Percentiles rank a stretch among this genome's conserved stretches.
Conservation (phyloP, 1,140 invertebrate species). For the Scaptomyza pallida region DNA sequence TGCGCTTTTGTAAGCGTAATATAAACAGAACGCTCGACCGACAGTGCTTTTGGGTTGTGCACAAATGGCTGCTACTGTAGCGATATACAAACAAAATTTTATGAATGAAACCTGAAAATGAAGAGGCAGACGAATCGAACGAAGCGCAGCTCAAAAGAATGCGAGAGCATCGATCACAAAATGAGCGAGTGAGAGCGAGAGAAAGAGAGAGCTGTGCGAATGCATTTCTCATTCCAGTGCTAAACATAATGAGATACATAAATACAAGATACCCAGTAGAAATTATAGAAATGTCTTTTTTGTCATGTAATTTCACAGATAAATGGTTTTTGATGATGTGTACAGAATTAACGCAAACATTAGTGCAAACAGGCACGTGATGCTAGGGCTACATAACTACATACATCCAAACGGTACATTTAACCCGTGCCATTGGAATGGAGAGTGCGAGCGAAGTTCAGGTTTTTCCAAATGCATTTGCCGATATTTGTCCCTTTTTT, state of each 20-base stretch:
- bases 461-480: constrained; percentile 2
- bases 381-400: neutral
- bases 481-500: constrained; percentile 17
- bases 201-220: constrained; percentile 7
- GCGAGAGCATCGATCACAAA: constrained; percentile 6
- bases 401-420: neutral
- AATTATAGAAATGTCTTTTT: constrained; percentile 4
- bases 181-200: neutral
- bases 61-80: constrained; percentile 15
- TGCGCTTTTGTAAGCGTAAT: neutral
- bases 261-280: neutral
- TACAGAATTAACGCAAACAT: neutral
- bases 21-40: neutral
- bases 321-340: neutral
- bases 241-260: neutral
- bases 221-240: neutral
- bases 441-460: neutral
- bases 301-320: constrained; percentile 1
- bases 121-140: constrained; percentile 11
- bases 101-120: constrained; percentile 32
- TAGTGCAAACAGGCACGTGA: neutral
- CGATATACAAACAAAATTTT: constrained; percentile 24
- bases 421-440: neutral
- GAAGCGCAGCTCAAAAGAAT: constrained; percentile 10
- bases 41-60: constrained; percentile 4